Percentiles rank a stretch among this genome's conserved stretches.
phyloP scores from a whole-genome alignment of 2,888 invertebrate genomes.

The Chaetogeoica ovagalla region DNA sequence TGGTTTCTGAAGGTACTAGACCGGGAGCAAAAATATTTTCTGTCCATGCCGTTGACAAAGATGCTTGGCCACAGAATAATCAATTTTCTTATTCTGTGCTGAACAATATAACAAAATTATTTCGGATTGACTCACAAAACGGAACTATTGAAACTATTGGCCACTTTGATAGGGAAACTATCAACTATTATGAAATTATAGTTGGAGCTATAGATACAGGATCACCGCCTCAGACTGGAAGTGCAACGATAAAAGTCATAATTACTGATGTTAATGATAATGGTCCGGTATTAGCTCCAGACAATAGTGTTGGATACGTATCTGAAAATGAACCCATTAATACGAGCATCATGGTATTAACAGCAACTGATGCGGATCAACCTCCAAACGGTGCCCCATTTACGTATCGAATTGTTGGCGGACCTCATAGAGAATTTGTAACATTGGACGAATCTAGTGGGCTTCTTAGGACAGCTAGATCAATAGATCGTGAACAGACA shows the following conservation, averaged over 20 bases:
- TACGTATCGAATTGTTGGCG: conserved; percentile 76
- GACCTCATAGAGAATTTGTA: conserved; percentile 75
- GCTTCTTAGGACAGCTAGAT: conserved; percentile 74
- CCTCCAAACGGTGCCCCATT: conserved; percentile 91
- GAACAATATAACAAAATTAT: conserved; percentile 77
- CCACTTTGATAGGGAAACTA: conserved; percentile 78
- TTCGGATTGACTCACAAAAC: conserved; percentile 81
- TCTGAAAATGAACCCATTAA: conserved; percentile 85
- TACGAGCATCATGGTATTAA: conserved; percentile 80
- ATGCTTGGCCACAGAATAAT: conserved; percentile 86
- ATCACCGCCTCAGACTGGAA: conserved; percentile 88
- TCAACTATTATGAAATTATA: conserved; percentile 73
- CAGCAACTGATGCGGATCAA: conserved; percentile 84
- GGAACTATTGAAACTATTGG: conserved; percentile 78
- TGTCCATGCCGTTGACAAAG: conserved; percentile 87
- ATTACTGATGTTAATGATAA: conserved; percentile 91
- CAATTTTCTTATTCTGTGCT: conserved; percentile 89
- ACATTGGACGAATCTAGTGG: conserved; percentile 80
- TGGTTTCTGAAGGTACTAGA: conserved; percentile 77
- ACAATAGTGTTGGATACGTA: conserved; percentile 74
- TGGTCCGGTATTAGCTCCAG: conserved; percentile 78
- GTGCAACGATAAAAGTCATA: conserved; percentile 77
- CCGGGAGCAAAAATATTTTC: conserved; percentile 74
- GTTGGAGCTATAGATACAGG: conserved; percentile 89
- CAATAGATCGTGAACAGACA: conserved; percentile 79